A percentile compares a stretch with the other conserved stretches of the same genome.
Evolutionary conservation across 2,113 vertebrate species (phyloP).

Genomic region (Cacatua alba): DNA sequence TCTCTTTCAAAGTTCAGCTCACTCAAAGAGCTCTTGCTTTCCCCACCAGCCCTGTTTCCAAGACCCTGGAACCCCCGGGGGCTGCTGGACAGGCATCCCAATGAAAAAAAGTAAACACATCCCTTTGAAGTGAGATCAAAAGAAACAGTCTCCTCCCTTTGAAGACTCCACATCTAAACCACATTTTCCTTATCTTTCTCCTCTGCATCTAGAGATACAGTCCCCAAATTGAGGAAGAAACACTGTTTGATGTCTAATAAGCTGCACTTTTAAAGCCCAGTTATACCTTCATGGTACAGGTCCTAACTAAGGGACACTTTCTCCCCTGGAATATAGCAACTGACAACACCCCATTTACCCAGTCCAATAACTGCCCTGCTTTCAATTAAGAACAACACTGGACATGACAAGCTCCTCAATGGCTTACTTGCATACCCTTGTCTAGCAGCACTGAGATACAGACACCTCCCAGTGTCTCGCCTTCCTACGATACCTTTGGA

Average conservation of each 20-base stretch:
- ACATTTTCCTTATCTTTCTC: not conserved
- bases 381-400: not conserved
- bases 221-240: not conserved
- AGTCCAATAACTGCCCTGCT: not conserved
- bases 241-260: not conserved
- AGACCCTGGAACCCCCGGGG: not conserved
- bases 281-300: not conserved
- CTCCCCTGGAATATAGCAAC: not conserved
- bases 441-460: not conserved
- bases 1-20: not conserved
- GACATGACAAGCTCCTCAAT: not conserved
- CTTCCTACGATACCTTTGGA: not conserved
- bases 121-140: conserved; percentile 2
- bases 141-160: not conserved
- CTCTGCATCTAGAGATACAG: not conserved
- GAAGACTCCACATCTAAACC: not conserved
- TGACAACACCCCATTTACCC: not conserved
- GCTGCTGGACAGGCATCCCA: not conserved
- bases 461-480: not conserved
- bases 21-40: not conserved
- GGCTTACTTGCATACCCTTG: not conserved
- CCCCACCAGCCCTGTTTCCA: not conserved
- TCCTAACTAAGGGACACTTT: not conserved
- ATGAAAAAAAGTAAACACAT: not conserved
- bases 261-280: not conserved